These are phyloP conservation scores for Alviniconcha strummeri DNA, from an alignment of 2,888 invertebrate species.

Conservation along the genomic window DNA sequence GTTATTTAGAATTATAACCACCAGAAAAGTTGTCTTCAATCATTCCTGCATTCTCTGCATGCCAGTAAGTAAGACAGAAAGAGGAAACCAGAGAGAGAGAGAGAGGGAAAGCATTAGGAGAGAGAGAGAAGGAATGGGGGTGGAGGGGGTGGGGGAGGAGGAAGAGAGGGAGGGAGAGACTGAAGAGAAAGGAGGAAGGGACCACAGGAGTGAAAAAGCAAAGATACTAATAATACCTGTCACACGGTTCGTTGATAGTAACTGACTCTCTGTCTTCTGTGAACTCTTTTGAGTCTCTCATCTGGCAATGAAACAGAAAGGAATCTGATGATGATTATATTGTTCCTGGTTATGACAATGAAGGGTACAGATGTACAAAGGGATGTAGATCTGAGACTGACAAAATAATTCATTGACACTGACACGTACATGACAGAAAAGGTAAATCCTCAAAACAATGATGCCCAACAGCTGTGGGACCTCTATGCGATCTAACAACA, in stretches of 20 bases:
- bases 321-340: too few species aligned
- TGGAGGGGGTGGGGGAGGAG: slow-evolving; percentile 1
- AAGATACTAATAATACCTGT: slow-evolving; percentile 73
- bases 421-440: too few species aligned
- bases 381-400: neutral
- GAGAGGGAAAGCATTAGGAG: neutral
- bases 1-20: too few species aligned
- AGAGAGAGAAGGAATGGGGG: slow-evolving; percentile 10
- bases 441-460: too few species aligned
- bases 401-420: neutral
- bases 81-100: neutral
- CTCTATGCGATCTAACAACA: too few species aligned
- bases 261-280: slow-evolving; percentile 94
- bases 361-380: neutral
- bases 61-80: too few species aligned
- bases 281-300: slow-evolving; percentile 88
- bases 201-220: neutral
- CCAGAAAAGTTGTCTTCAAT: too few species aligned
- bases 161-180: slow-evolving; percentile 14
- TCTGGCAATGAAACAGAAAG: slow-evolving; percentile 75
- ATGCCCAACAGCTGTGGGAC: too few species aligned
- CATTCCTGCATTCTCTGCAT: too few species aligned
- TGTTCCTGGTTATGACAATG: too few species aligned
- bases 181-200: neutral
- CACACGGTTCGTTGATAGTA: slow-evolving; percentile 93